phyloP scores from a whole-genome alignment of 2,113 vertebrate species.

The Neolamprologus hecqui region DNA sequence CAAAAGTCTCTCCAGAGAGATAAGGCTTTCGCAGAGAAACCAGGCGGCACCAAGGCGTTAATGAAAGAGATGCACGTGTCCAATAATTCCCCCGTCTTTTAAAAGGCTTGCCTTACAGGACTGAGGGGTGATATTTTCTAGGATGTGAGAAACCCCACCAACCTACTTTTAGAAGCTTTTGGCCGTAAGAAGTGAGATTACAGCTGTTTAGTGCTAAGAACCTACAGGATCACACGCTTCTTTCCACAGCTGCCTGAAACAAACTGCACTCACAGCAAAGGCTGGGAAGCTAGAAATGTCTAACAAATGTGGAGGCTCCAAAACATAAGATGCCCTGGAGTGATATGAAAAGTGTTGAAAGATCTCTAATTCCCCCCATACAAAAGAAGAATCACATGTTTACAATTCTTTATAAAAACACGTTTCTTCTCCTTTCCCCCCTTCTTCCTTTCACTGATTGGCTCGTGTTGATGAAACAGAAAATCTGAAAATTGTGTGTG shows the following conservation, averaged over 20 bases:
- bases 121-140: not conserved
- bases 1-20: slow-evolving; percentile 28
- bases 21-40: slow-evolving; percentile 25
- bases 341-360: slow-evolving; percentile 28
- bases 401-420: slow-evolving; percentile 9
- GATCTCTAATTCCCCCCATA: not conserved
- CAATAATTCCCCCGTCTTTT: not conserved
- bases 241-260: slow-evolving; percentile 18
- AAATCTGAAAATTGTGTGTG: not conserved
- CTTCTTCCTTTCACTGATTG: not conserved
- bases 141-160: slow-evolving; percentile 1
- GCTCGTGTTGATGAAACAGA: not conserved
- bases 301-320: slow-evolving; percentile 7
- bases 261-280: slow-evolving; percentile 6
- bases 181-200: slow-evolving; percentile 16
- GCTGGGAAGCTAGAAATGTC: not conserved
- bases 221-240: not conserved
- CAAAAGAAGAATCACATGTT: not conserved
- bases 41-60: not conserved
- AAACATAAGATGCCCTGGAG: slow-evolving; percentile 1
- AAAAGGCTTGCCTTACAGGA: not conserved
- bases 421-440: not conserved
- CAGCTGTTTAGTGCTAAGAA: slow-evolving; percentile 36
- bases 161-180: slow-evolving; percentile 22
- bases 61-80: not conserved